Percentiles rank a stretch among this genome's conserved stretches.
phyloP scores from a whole-genome alignment of 2,113 vertebrate genomes.

The Zosterops japonicus region DNA sequence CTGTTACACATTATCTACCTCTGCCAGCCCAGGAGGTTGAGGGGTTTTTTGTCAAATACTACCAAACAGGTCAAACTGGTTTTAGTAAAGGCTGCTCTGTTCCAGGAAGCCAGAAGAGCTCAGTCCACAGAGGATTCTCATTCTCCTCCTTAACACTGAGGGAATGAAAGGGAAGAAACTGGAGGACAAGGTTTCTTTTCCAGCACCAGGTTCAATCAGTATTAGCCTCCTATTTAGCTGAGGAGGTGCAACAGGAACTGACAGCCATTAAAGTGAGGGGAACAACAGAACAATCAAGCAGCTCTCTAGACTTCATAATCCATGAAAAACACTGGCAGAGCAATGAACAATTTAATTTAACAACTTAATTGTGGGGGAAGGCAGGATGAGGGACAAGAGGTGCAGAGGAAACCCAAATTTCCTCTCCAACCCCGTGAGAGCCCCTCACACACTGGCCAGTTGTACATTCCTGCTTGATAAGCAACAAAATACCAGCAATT shows the following conservation, averaged over 20 bases:
- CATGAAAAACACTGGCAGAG: neutral
- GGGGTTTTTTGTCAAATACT: neutral
- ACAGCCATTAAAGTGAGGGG: slow-evolving; percentile 47
- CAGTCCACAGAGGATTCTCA: neutral
- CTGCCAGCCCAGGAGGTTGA: neutral
- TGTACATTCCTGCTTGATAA: neutral
- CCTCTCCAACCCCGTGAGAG: neutral
- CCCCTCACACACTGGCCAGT: slow-evolving; percentile 19
- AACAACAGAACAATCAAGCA: slow-evolving; percentile 20
- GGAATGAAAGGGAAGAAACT: neutral
- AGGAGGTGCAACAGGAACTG: slow-evolving; percentile 50
- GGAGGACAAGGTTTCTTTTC: slow-evolving; percentile 9
- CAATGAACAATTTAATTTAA: neutral
- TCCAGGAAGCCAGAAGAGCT: neutral
- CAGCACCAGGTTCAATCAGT: slow-evolving; percentile 60
- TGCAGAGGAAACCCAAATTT: neutral
- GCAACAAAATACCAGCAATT: slow-evolving; percentile 25
- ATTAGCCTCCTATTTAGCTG: slow-evolving; percentile 13
- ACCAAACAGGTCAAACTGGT: slow-evolving; percentile 38
- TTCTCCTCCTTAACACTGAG: slow-evolving; percentile 9
- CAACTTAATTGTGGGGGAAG: neutral
- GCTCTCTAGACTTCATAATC: neutral
- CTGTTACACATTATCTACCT: neutral
- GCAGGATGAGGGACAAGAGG: neutral
- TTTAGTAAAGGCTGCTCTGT: neutral